Percentiles rank a stretch among this genome's conserved stretches.
Evolutionary conservation across 92 coral and sea anemone species (phyloP).

Genomic region (Epizoanthus scotinus): DNA sequence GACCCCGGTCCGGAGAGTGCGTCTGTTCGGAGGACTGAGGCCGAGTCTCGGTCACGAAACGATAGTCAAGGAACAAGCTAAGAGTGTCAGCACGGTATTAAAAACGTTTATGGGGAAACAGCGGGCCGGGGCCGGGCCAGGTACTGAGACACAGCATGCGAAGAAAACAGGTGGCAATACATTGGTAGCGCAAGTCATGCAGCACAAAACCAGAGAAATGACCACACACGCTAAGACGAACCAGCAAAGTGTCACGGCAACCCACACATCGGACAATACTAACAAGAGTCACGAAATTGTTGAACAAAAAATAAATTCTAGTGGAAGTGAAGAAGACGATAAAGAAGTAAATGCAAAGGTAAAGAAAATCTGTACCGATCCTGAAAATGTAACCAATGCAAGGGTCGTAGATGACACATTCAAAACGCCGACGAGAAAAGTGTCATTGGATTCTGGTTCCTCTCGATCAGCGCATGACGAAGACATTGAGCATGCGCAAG

Average conservation of each 20-base stretch:
- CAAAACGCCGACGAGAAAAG: background rate
- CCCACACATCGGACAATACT: background rate
- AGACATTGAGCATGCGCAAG: background rate
- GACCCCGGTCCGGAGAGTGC: constrained; percentile 58
- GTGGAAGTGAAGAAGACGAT: constrained; percentile 7
- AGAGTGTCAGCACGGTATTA: constrained; percentile 57
- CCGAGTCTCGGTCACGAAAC: constrained; percentile 71
- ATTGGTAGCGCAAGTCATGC: constrained; percentile 8
- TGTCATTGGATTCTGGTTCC: background rate
- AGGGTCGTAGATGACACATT: background rate
- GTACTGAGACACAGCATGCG: constrained; percentile 6
- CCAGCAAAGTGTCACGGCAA: background rate
- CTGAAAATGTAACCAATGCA: too few species aligned
- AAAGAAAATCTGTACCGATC: background rate
- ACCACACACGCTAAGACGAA: constrained; percentile 4
- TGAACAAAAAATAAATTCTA: too few species aligned
- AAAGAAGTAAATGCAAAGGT: background rate
- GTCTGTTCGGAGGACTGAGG: constrained; percentile 80
- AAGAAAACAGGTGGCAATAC: background rate
- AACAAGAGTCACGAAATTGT: background rate
- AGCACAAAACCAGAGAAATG: constrained; percentile 10
- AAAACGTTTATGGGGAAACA: constrained; percentile 45
- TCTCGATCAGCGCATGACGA: background rate
- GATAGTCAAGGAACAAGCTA: constrained; percentile 66
- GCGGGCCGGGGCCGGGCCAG: constrained; percentile 11